These are phyloP conservation scores for Brachypodius melanocephalos DNA, from an alignment of 2,113 vertebrate species.

Conservation along the genomic window DNA sequence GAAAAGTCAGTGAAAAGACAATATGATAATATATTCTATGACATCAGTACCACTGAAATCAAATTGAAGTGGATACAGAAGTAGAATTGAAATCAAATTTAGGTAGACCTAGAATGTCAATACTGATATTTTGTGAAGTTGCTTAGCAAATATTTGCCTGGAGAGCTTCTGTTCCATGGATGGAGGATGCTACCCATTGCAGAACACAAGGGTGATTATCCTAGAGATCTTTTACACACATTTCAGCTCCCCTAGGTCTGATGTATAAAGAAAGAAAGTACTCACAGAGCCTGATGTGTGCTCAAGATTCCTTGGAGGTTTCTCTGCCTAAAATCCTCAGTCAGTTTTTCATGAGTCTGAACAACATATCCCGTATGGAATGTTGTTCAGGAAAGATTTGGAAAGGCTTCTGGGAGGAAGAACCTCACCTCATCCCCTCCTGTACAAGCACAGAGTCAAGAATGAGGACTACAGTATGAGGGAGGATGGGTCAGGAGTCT, in stretches of 20 bases:
- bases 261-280: constrained; percentile 28
- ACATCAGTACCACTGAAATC: background rate
- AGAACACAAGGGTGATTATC: constrained; percentile 19
- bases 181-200: background rate
- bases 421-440: background rate
- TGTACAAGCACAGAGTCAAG: background rate
- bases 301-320: constrained; percentile 36
- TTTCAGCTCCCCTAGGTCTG: background rate
- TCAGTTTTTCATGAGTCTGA: background rate
- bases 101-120: background rate
- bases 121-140: background rate
- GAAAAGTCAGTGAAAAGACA: background rate
- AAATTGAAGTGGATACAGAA: background rate
- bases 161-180: background rate
- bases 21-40: background rate
- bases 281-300: constrained; percentile 14
- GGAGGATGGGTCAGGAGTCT: constrained; percentile 7
- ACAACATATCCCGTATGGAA: constrained; percentile 2
- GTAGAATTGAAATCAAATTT: background rate
- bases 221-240: background rate
- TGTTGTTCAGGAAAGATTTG: constrained; percentile 10
- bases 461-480: background rate
- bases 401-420: constrained; percentile 29
- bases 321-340: constrained; percentile 24
- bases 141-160: background rate